phyloP scores from a whole-genome alignment of 2,888 invertebrate genomes.

The Latrodectus elegans region DNA sequence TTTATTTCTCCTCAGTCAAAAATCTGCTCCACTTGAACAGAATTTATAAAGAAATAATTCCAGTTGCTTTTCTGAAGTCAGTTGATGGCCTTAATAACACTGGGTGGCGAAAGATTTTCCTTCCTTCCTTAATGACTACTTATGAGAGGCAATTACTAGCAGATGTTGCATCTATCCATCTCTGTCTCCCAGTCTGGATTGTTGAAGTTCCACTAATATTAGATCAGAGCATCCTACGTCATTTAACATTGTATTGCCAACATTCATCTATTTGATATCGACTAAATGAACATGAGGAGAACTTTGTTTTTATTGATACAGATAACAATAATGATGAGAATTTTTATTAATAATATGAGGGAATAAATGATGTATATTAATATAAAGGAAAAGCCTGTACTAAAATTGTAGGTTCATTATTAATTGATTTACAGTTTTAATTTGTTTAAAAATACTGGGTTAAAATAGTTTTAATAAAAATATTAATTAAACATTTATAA shows the following conservation, averaged over 20 bases:
- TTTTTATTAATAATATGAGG: not conserved
- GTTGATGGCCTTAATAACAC: conserved; percentile 17
- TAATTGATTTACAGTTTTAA: too few species aligned
- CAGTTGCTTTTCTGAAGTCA: not conserved
- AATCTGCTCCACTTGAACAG: too few species aligned
- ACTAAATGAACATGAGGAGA: conserved; percentile 9
- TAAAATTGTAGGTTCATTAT: too few species aligned
- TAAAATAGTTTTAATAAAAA: too few species aligned
- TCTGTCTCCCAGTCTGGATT: not conserved
- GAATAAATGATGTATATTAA: too few species aligned
- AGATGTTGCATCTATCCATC: conserved; percentile 45
- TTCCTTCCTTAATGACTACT: conserved; percentile 31
- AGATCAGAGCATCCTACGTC: conserved; percentile 10
- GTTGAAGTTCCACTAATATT: not conserved
- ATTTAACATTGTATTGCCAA: conserved; percentile 1
- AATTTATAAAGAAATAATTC: too few species aligned
- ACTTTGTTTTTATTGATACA: not conserved
- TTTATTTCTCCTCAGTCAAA: too few species aligned
- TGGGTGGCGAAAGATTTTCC: conserved; percentile 13
- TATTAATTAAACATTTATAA: too few species aligned
- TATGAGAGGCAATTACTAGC: conserved; percentile 45
- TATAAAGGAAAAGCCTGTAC: too few species aligned
- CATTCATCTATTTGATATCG: not conserved
- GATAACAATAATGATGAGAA: not conserved
- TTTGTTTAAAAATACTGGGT: too few species aligned